Base-by-base conservation (phyloP, 2,113 vertebrate genomes). In the Meleagris gallopavo region DNA sequence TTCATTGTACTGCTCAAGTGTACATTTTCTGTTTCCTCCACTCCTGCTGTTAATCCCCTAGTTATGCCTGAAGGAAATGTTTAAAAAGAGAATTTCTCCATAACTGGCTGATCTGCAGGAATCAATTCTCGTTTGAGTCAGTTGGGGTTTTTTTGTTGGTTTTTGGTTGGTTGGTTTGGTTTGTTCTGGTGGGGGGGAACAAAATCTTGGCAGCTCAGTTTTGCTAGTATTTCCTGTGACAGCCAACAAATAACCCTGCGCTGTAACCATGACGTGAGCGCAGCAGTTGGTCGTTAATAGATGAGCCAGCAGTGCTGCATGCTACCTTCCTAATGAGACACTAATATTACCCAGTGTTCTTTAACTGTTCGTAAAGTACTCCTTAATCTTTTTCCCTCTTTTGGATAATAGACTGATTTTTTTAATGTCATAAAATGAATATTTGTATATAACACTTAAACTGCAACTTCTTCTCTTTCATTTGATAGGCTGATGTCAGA, bases 311-410 rank as follows among this genome's bases (percentile, higher is more conserved):
- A 22, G 74, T 93, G 52, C 91, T 66, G 57, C 50, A 16, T 45
- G 61, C 45, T 61, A 9, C 57, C 20, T 11, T 34, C 32, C 48
- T 72, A 40, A 66, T 71, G 41, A 74, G 54, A 38, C 22, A 4
- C 17, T 32, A 6, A 6, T 58, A 38, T 80, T 91, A 67, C 16
- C 34, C 46, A 50, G 40, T 69, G 67, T 48, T 60, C 54, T 40
- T 86, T 81, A 93, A 75, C 76, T 91, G 83, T 95, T 90, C 84
- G 32, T 80, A 36, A 62, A 81, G 45, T 19, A 21, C 30, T 75
- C 71, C 14, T 16, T 72, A 38, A 10, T 65, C 88, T 95, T 52
- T 69, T 88, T 91, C 89, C 52, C 45, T 81, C 38, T 79, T 64
- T 12, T 79, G 22, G n/a, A 55, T 83, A 73, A 32, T 64, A 13